These are phyloP conservation scores for Micromesistius poutassou DNA, from an alignment of 2,797 vertebrate genomes.

Conservation along the genomic window DNA sequence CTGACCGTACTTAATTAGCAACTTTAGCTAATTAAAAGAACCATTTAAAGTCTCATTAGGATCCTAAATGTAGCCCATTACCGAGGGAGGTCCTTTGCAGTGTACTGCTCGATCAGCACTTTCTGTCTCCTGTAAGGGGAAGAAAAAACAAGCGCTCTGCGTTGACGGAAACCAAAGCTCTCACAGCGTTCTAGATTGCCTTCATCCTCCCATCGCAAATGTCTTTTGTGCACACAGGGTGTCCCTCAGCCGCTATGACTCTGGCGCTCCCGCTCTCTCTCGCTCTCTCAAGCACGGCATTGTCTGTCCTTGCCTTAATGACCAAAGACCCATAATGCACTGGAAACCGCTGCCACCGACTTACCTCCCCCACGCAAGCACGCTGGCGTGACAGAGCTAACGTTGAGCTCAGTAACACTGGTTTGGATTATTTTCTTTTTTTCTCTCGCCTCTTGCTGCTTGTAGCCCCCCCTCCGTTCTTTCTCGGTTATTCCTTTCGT, in stretches of 20 bases:
- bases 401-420: conserved; percentile 44
- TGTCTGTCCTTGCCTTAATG: conserved; percentile 33
- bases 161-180: conserved; percentile 32
- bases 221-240: not conserved
- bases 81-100: not conserved
- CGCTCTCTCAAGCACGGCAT: conserved; percentile 13
- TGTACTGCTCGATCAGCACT: conserved; percentile 26
- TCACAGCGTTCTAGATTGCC: conserved; percentile 20
- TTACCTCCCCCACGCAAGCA: conserved; percentile 43
- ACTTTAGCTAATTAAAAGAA: not conserved
- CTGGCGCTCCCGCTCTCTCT: conserved; percentile 8
- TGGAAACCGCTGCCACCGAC: conserved; percentile 60
- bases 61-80: not conserved
- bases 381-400: conserved; percentile 38
- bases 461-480: not conserved
- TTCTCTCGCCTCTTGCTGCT: conserved; percentile 6
- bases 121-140: not conserved
- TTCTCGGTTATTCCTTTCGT: conserved; percentile 37
- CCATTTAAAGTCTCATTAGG: conserved; percentile 1
- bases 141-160: conserved; percentile 5
- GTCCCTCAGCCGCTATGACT: not conserved
- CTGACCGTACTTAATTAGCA: not conserved
- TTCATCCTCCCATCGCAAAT: conserved; percentile 15
- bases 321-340: conserved; percentile 73
- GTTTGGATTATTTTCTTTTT: conserved; percentile 15